Evolutionary conservation across 2,888 invertebrate species (phyloP), one percentile per base, ranked within the genome.

Genomic region (Microplitis manilae): DNA sequence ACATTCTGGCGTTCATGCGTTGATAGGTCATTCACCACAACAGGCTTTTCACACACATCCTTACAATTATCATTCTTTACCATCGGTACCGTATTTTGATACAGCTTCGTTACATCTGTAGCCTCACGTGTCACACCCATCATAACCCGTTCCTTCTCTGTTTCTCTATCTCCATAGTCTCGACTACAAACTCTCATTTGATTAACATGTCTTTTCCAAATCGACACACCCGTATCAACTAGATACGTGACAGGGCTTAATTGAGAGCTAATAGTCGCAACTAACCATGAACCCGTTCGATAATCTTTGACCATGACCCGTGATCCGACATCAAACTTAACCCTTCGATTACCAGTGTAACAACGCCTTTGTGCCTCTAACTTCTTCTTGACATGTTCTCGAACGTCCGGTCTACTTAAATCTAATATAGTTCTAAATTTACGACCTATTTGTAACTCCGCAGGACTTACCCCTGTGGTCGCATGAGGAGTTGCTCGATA

Each of bases 381-480:
- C 9, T 59, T 72, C 8, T 65, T 62, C 38, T 73, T 62, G 0
- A 78, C 73, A 40, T 60, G 9, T 6, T 64, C n/a, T 6, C 76
- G 39, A 15, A 78, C 41, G n/a, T 41, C 62, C 8, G 79, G 78
- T 30, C 65, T 59, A 9, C 77, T 39, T 17, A 79, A 67, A 68
- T 79, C 77, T 17, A 77, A 40, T 20, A 67, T 61, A 1, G 77
- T 65, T 2, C 79, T 17, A 9, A 79, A 38, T 15, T 39, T 65
- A 20, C 79, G 30, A 38, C 75, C 76, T 1, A 76, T 72, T 72
- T 79, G 79, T 38, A 77, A 68, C 30, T 78, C 77, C 17, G 73
- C 76, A 17, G 9, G 79, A 20, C 20, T 20, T 1, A 20, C 20
- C 1, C 20, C 20, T 20, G 20, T 20, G 1, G 20, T 20, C 1